Evolutionary conservation across 2,888 invertebrate species (phyloP).

Genomic region (Eupithecia pulchellata): DNA sequence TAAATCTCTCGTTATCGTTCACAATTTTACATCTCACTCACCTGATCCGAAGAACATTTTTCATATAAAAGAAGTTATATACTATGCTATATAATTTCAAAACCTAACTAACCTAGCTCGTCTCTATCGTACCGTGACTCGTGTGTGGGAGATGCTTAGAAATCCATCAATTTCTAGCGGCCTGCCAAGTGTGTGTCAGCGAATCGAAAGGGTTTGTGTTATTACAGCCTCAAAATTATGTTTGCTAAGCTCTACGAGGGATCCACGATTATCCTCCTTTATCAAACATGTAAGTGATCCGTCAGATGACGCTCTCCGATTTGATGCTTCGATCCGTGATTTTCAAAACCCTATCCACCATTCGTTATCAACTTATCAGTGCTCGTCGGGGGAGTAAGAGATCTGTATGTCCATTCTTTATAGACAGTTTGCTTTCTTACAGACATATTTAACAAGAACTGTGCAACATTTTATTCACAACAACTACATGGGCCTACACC

Average conservation of each 20-base stretch:
- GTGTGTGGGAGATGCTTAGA: slow-evolving; percentile 15
- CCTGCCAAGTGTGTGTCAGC: slow-evolving; percentile 37
- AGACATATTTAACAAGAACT: not conserved
- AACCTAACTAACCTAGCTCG: slow-evolving; percentile 28
- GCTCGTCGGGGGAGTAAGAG: not conserved
- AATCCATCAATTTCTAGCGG: slow-evolving; percentile 32
- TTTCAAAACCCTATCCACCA: not conserved
- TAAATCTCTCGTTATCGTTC: not conserved
- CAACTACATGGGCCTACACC: not conserved
- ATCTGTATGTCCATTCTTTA: not conserved
- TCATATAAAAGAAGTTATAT: slow-evolving; percentile 8
- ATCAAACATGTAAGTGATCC: slow-evolving; percentile 2
- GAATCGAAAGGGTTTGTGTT: slow-evolving; percentile 23
- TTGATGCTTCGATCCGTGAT: not conserved
- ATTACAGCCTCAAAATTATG: slow-evolving; percentile 31
- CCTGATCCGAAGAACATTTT: not conserved
- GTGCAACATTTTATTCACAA: not conserved
- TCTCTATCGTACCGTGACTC: slow-evolving; percentile 21
- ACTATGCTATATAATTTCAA: slow-evolving; percentile 23
- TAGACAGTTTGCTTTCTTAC: not conserved
- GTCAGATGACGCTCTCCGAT: not conserved
- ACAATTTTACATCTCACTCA: not conserved
- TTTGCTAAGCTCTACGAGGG: slow-evolving; percentile 20
- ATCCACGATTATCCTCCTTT: slow-evolving; percentile 24
- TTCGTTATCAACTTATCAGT: slow-evolving; percentile 1